Evolutionary conservation across 2,797 vertebrate genomes (phyloP).

Genomic region (Siniperca scherzeri): DNA sequence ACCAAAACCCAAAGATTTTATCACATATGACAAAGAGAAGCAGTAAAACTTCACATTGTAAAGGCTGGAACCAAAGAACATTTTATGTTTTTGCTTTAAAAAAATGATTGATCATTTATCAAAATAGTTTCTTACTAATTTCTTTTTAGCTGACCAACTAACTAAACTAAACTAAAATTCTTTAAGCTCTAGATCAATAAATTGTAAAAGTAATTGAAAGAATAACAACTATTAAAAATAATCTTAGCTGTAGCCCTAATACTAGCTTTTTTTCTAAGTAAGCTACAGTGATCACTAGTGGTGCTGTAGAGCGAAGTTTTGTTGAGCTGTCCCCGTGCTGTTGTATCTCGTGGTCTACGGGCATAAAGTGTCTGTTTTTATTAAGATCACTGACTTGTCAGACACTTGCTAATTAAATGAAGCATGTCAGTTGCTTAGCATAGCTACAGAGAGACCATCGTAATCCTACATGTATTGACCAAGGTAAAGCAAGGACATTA

Average conservation of each 20-base stretch:
- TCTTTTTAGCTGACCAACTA: neutral
- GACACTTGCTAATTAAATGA: conserved; percentile 45
- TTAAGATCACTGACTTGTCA: conserved; percentile 6
- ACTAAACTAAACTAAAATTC: neutral
- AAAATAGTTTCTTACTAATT: neutral
- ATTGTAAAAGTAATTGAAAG: neutral
- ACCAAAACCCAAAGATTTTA: neutral
- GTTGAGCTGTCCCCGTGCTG: neutral
- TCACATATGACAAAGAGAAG: neutral
- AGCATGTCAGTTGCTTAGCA: conserved; percentile 20
- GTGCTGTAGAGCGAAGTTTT: conserved; percentile 4
- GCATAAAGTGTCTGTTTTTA: conserved; percentile 26
- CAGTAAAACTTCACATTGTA: neutral
- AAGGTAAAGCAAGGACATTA: conserved; percentile 82
- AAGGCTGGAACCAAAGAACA: neutral
- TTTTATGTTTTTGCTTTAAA: neutral
- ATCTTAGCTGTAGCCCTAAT: neutral
- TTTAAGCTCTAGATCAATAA: neutral
- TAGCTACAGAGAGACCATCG: conserved; percentile 14
- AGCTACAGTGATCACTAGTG: neutral
- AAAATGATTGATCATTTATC: neutral
- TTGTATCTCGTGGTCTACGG: neutral
- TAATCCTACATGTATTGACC: conserved; percentile 46
- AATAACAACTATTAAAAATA: conserved; percentile 2
- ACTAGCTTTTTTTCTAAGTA: neutral